Base-by-base conservation (phyloP, 2,888 invertebrate species). In the Aphidoletes aphidimyza region DNA sequence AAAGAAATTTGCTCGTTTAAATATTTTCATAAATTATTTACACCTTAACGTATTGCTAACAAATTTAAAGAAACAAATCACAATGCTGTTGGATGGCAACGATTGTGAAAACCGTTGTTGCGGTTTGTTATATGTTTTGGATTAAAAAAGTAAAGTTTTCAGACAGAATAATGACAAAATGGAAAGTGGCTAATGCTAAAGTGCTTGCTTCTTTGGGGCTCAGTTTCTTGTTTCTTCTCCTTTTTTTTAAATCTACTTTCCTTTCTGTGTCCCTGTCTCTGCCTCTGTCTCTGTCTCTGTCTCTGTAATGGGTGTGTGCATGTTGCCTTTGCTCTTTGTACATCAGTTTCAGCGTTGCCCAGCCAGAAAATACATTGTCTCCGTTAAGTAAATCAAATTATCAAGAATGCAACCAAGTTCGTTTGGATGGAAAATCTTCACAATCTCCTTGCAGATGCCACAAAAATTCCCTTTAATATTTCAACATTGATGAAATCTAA, bases 91-190 rank as follows among this genome's bases (percentile, higher is more conserved):
- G 3, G 22, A 54, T n/a, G n/a, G 54, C 54, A 54, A 69, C 34
- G 30, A 69, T 69, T 69, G 54, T 69, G n/a, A 69, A 69, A 69
- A 69, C 30, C 30, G 30, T 69, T 69, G 6, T 30, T 69, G 69
- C 11, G 26, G 54, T 54, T 22, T 22, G 22, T n/a, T 22, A 6
- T 11, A 11, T 54, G 54, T 11, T 1, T 69, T 14, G 30, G 69
- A 26, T 30, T 69, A 69, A 69, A 69, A 26, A 69, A 26, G 42
- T 54, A 54, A 69, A 69, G 69, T 69, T 69, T 69, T 69, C 69
- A 69, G 69, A 69, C 69, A 34, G n/a, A 30, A 30, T 69, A 69
- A 69, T 69, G 30, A 69, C 30, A 69, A 69, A 69, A 30, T 26
- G 26, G 69, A n/a, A 69, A 26, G 11, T 69, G 69, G 69, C 34